Conservation (phyloP, 1,140 invertebrate genomes). For the Scaptomyza graminum region DNA sequence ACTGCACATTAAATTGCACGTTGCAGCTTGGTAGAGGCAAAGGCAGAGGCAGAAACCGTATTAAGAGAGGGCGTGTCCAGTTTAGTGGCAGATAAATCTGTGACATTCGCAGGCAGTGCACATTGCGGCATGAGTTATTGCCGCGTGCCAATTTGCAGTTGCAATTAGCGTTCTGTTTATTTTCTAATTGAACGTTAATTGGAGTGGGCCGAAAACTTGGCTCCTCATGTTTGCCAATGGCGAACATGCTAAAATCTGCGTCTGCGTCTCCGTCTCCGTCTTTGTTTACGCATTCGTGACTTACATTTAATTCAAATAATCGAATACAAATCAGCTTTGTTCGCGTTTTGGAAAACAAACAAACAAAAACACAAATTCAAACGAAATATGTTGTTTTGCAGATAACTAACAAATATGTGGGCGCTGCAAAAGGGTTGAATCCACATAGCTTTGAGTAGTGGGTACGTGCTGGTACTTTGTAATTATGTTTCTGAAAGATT, state of each 20-base stretch:
- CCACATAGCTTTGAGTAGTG: neutral
- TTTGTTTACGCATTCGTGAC: constrained; percentile 69
- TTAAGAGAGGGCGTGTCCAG: constrained; percentile 38
- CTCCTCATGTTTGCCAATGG: constrained; percentile 23
- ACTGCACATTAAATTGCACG: constrained; percentile 73
- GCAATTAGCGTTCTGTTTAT: constrained; percentile 69
- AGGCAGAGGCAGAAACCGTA: neutral
- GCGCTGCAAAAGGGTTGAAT: neutral
- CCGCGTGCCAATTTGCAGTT: constrained; percentile 42
- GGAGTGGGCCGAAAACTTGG: constrained; percentile 31
- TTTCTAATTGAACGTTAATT: constrained; percentile 78
- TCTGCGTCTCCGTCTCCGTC: neutral
- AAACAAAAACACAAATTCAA: constrained; percentile 11
- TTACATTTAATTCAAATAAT: constrained; percentile 79
- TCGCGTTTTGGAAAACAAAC: constrained; percentile 37
- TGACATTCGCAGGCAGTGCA: constrained; percentile 45
- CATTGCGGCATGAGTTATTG: constrained; percentile 17
- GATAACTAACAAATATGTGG: neutral
- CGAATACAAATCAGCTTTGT: constrained; percentile 70
- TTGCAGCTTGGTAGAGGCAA: constrained; percentile 28
- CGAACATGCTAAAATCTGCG: constrained; percentile 65
- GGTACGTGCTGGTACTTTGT: neutral
- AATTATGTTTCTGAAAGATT: neutral
- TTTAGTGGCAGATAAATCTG: constrained; percentile 58
- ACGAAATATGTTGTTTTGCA: constrained; percentile 13